Evolutionary conservation across 2,113 vertebrate species (phyloP).

Genomic region (Lichenostomus cassidix): DNA sequence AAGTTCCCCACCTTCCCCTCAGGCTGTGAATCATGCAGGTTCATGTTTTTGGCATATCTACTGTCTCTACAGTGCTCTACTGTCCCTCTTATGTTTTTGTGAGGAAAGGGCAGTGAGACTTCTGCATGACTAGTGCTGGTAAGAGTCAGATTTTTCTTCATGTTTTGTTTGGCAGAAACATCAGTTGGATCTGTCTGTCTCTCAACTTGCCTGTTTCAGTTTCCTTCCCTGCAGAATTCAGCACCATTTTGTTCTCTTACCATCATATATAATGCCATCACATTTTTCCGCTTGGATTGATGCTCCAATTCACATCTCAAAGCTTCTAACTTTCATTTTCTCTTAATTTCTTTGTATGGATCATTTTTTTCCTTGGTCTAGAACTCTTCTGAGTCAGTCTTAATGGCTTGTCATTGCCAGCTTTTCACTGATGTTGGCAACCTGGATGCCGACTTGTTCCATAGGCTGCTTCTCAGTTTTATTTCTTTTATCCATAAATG

Average conservation of each 20-base stretch:
- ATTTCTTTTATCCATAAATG: background rate
- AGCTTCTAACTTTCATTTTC: background rate
- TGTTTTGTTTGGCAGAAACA: background rate
- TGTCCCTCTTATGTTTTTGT: background rate
- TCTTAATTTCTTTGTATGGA: background rate
- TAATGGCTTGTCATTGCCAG: background rate
- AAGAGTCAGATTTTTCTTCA: background rate
- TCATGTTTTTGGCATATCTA: background rate
- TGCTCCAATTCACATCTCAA: background rate
- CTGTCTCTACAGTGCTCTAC: background rate
- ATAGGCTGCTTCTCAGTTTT: background rate
- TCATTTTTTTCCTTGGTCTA: background rate
- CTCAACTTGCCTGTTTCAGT: background rate
- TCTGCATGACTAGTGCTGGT: background rate
- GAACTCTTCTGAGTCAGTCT: background rate
- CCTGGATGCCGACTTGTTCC: background rate
- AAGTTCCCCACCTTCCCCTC: constrained; percentile 10
- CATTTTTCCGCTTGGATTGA: background rate
- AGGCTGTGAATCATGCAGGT: background rate
- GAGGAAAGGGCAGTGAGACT: background rate
- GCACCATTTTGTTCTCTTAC: background rate
- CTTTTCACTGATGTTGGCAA: background rate
- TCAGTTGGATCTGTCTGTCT: background rate
- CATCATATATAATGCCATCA: background rate
- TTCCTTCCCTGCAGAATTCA: background rate